phyloP scores from a whole-genome alignment of 2,888 invertebrate genomes.

The Gerris lacustris region DNA sequence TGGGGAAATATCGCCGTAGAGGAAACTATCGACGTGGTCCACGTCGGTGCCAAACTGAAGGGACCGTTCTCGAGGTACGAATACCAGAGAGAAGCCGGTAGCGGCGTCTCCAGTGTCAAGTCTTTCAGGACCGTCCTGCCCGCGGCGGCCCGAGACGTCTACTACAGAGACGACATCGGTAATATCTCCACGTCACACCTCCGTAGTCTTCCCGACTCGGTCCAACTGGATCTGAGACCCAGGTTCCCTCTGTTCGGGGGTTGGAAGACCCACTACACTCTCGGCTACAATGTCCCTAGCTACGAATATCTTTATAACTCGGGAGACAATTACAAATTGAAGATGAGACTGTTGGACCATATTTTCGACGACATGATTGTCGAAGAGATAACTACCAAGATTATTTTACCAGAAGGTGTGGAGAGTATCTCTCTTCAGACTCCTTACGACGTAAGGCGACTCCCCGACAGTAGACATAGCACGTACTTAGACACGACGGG shows the following conservation, averaged over 20 bases:
- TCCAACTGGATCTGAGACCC: conserved; percentile 90
- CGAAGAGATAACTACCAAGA: conserved; percentile 72
- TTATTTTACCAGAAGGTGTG: conserved; percentile 89
- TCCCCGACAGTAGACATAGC: conserved; percentile 63
- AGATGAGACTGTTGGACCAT: conserved; percentile 92
- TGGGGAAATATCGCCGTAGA: conserved; percentile 99
- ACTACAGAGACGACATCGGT: conserved; percentile 95
- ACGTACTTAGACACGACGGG: conserved; percentile 94
- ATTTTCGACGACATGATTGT: conserved; percentile 93
- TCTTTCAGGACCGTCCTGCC: conserved; percentile 62
- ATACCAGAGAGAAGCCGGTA: conserved; percentile 84
- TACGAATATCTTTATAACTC: conserved; percentile 84
- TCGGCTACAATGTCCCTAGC: conserved; percentile 95
- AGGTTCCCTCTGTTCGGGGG: conserved; percentile 97
- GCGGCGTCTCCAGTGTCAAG: conserved; percentile 77
- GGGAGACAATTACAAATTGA: conserved; percentile 44
- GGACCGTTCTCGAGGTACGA: conserved; percentile 95
- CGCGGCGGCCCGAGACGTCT: conserved; percentile 86
- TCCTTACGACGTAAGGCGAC: conserved; percentile 66
- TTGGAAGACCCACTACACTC: conserved; percentile 93
- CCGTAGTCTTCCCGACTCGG: conserved; percentile 73
- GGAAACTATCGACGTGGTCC: conserved; percentile 80
- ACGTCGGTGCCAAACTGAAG: conserved; percentile 85
- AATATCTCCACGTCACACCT: conserved; percentile 97
- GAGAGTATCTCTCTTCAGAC: conserved; percentile 65